Evolutionary conservation across 30 jellyfish, hydroid and myxozoan species (phyloP).

Genomic region (Clytia hemisphaerica): DNA sequence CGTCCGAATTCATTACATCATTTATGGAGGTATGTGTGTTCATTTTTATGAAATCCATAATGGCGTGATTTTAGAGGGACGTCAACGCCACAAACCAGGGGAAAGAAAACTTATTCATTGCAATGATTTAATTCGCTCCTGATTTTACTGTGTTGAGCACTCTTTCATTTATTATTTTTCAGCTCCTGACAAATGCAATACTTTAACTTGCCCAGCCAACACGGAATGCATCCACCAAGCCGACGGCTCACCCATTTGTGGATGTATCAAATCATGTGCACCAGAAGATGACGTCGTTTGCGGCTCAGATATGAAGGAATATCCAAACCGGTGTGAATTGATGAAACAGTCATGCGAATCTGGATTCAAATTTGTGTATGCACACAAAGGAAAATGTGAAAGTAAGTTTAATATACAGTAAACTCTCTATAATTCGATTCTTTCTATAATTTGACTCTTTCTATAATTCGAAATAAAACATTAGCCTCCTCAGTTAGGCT

Average conservation of each 20-base stretch:
- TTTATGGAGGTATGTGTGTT: slow-evolving; percentile 1
- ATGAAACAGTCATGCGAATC: slow-evolving; percentile 8
- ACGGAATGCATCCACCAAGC: slow-evolving; percentile 10
- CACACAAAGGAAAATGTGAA: slow-evolving; percentile 2
- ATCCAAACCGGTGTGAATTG: not conserved
- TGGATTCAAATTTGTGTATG: not conserved
- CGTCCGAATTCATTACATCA: not conserved
- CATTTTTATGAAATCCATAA: not conserved
- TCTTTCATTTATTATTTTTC: not conserved
- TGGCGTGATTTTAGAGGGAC: no score
- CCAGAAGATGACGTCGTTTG: not conserved
- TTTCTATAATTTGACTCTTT: no score
- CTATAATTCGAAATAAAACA: no score
- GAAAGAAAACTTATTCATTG: no score
- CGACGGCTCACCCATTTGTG: not conserved
- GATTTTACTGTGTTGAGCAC: not conserved
- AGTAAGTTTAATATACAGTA: no score
- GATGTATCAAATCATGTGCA: not conserved
- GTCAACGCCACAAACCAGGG: no score
- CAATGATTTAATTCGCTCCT: no score
- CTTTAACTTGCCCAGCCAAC: not conserved
- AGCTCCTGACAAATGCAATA: slow-evolving; percentile 10
- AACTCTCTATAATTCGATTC: no score
- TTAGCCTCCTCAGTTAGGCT: no score
- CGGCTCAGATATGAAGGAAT: slow-evolving; percentile 5